These are phyloP conservation scores for Meloidogyne chitwoodi DNA, from an alignment of 1,140 invertebrate species.

Conservation along the genomic window DNA sequence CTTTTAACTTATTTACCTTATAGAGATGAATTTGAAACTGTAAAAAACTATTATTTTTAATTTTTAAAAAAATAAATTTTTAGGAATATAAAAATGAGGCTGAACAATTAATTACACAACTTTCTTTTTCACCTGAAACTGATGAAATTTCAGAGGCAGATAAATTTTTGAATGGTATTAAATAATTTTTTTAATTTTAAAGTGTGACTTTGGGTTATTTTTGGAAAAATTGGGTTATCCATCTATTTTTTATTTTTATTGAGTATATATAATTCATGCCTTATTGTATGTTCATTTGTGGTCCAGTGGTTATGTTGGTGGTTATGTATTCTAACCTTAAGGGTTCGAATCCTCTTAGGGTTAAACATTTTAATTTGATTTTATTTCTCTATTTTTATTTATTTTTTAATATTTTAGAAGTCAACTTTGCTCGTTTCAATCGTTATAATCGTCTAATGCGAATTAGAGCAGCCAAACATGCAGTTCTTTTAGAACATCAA, in stretches of 20 bases:
- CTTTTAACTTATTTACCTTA: conserved; percentile 24
- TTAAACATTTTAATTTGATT: not conserved
- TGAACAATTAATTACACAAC: conserved; percentile 27
- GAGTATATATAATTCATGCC: too few species aligned
- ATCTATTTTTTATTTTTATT: too few species aligned
- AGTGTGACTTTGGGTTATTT: too few species aligned
- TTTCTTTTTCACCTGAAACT: conserved; percentile 15
- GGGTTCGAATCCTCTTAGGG: too few species aligned
- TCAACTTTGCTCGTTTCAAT: conserved; percentile 17
- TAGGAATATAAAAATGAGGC: conserved; percentile 34
- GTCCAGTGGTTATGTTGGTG: too few species aligned
- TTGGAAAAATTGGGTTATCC: too few species aligned
- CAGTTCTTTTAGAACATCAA: conserved; percentile 21
- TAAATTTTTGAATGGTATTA: conserved; percentile 22
- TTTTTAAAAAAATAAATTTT: not conserved
- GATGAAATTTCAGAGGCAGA: conserved; percentile 17
- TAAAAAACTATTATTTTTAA: not conserved
- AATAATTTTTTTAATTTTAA: not conserved
- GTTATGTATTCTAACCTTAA: too few species aligned
- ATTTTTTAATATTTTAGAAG: conserved; percentile 12
- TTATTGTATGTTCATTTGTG: too few species aligned
- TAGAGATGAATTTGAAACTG: conserved; percentile 29
- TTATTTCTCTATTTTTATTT: not conserved
- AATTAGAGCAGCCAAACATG: conserved; percentile 19
- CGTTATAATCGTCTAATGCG: conserved; percentile 27